Percentiles rank a stretch among this genome's conserved stretches.
These are phyloP conservation scores for Oxyteleia sp. DNA, from an alignment of 2,888 invertebrate species.

Conservation along the genomic window DNA sequence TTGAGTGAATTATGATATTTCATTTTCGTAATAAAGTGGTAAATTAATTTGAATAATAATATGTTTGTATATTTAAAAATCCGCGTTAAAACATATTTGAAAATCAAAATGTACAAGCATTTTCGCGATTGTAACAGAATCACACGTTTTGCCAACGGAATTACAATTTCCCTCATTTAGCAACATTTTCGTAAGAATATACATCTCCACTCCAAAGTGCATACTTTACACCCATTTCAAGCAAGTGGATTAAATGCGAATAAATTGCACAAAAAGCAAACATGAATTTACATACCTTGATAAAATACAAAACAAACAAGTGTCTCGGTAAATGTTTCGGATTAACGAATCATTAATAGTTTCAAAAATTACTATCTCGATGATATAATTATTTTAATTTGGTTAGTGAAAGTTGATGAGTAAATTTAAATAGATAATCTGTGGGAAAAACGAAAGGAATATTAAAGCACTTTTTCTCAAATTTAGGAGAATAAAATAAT, in stretches of 20 bases:
- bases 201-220: slow-evolving; percentile 61
- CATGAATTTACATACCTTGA: slow-evolving; percentile 59
- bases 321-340: slow-evolving; percentile 33
- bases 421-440: background rate
- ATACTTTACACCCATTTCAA: slow-evolving; percentile 70
- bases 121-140: slow-evolving; percentile 55
- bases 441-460: too few species aligned
- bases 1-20: too few species aligned
- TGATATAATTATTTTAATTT: background rate
- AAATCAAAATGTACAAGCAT: slow-evolving; percentile 44
- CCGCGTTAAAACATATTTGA: slow-evolving; percentile 2
- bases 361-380: slow-evolving; percentile 2
- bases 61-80: slow-evolving; percentile 22
- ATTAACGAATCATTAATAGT: slow-evolving; percentile 43
- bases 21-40: too few species aligned
- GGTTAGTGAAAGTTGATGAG: background rate
- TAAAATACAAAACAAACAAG: slow-evolving; percentile 62
- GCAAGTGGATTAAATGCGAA: slow-evolving; percentile 70
- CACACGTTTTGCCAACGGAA: slow-evolving; percentile 48
- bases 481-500: too few species aligned
- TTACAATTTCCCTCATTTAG: slow-evolving; percentile 68
- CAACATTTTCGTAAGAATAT: slow-evolving; percentile 69
- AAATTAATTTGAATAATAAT: slow-evolving; percentile 7
- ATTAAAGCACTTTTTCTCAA: too few species aligned
- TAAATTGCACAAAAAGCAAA: slow-evolving; percentile 68